Base-by-base conservation (phyloP, 2,797 vertebrate genomes). In the Gobio occitaniae region DNA sequence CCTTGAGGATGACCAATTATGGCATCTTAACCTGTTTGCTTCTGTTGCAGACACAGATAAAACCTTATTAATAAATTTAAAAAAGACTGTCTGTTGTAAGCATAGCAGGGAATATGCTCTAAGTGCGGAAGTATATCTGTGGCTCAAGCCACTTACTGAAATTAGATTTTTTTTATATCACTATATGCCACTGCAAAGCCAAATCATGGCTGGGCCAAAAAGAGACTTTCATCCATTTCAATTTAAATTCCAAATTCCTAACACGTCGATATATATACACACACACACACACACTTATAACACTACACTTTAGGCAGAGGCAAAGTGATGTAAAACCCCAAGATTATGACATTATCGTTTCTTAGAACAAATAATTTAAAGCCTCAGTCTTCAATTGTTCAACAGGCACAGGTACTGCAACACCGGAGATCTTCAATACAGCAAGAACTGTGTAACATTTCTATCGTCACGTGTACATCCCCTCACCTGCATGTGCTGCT, bases 401-500 rank as follows among this genome's bases (percentile, higher is more conserved):
- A 65, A 79, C 8, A 41, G 25, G 7, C 32, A 4, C 8, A 69
- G 32, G 47, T 52, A 52, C 29, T n/a, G 47, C 17, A 38, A 21
- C 19, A 5, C 63, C 16, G 19, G 15, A 79, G 61, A 79, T 80
- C 25, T 48, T 36, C 11, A 66, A 15, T n/a, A 25, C 21, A 54
- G 19, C 29, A 80, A 44, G 48, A 59, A 13, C 21, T 8, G 15
- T 36, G 44, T 38, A 68, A 5, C 5, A 66, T 54, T 41, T 71
- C 13, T 59, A 52, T 50, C 5, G 21, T 56, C 11, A 65, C 19
- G 13, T 63, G 69, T 29, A 50, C 38, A 6, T 38, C 48, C 0
- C 29, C 92, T 87, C 93, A 99, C 98, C 98, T 98, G 96, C 98
- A 99, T 3, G 98, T 99, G 94, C 98, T 98, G 91, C 98, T 99